phyloP scores from a whole-genome alignment of 1,140 invertebrate genomes.

The Drosophila ogumai region DNA sequence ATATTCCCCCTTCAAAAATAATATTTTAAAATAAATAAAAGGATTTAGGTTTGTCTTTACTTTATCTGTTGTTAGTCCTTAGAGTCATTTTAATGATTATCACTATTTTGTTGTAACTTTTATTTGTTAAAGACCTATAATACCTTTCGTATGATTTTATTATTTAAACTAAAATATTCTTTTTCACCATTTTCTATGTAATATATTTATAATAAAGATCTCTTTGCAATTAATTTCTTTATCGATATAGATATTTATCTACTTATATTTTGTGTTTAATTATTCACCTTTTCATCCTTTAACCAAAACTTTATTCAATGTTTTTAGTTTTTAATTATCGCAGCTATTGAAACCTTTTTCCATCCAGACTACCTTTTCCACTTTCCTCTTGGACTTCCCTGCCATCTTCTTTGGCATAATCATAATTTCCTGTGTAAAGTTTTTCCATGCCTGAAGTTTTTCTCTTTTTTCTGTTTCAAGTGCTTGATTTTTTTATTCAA shows the following conservation, averaged over 20 bases:
- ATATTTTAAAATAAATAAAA: too few relatives aligned
- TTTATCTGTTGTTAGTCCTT: too few relatives aligned
- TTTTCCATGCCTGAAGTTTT: constrained; percentile 13
- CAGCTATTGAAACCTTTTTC: constrained; percentile 2
- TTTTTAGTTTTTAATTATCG: constrained; percentile 12
- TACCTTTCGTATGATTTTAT: too few relatives aligned
- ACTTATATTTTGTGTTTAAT: not conserved
- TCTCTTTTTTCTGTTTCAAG: constrained; percentile 22
- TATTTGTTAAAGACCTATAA: too few relatives aligned
- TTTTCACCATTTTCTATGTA: too few relatives aligned
- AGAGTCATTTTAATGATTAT: too few relatives aligned
- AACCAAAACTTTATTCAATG: constrained; percentile 6
- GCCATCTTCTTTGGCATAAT: constrained; percentile 21
- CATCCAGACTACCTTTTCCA: not conserved
- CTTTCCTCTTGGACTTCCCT: not conserved
- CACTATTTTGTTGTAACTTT: too few relatives aligned
- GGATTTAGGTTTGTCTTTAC: too few relatives aligned
- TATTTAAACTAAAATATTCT: too few relatives aligned
- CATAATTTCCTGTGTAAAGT: constrained; percentile 39
- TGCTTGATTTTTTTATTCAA: constrained; percentile 42
- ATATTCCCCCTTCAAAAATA: too few relatives aligned
- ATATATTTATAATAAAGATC: too few relatives aligned
- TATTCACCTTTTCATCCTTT: not conserved
- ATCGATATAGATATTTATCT: too few relatives aligned
- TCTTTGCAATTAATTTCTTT: not conserved